Base-by-base conservation (phyloP, 2,888 invertebrate genomes). In the Cheilosia vulpina region DNA sequence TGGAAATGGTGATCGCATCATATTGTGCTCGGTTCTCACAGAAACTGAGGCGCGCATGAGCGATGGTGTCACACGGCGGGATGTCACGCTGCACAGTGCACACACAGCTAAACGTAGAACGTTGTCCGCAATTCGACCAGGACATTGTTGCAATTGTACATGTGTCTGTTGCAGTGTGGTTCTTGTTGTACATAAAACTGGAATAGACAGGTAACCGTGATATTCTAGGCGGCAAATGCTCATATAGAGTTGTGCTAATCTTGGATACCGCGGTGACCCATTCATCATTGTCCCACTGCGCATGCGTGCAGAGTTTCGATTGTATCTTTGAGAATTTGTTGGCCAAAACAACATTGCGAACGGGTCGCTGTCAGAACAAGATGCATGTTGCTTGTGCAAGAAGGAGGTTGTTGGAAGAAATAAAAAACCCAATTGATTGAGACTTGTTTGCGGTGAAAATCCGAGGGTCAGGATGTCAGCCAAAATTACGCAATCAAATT, bases 231-330 rank as follows among this genome's bases (percentile, higher is more conserved):
- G 82, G 82, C 55, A 72, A 71, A 66, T 65, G 60, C 53, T 71
- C 60, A 71, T 71, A 31, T 31, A 31, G 9, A 60, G 76, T 69
- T 13, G 53, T 71, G 60, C 77, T 72, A 77, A 77, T 77, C 71
- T 66, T 72, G 41, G 77, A 68, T 72, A 77, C 60, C 60, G 60
- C 60, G 24, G 77, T 77, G 77, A 77, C 66, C 72, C 77, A 82
- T 82, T 82, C 82, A 82, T 82, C 82, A 82, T 82, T 82, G 77
- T 82, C 71, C 76, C 69, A 75, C 60, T 66, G 66, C 69, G 60
- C 82, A 82, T 82, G 77, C 77, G 82, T 82, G 82, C 66, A 71
- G 60, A 72, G 66, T 62, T 77, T 55, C 50, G 77, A 82, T 82
- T 60, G 38, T 69, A 81, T 81, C 80, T 80, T n/a, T 15, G 24